Conservation (phyloP, 2,113 vertebrate species). For the Rynchops niger region DNA sequence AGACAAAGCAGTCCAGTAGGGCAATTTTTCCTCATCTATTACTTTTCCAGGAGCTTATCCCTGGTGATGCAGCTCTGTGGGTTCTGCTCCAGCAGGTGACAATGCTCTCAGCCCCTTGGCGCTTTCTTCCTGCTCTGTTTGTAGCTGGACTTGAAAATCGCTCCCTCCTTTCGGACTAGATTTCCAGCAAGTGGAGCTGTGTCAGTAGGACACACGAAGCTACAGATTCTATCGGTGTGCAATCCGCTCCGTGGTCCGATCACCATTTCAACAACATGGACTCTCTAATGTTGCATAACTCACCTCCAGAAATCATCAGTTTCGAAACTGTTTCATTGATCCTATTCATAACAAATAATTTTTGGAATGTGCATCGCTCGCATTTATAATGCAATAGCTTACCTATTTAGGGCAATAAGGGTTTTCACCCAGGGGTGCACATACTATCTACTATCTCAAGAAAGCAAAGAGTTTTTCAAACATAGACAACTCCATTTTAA, state of each 20-base stretch:
- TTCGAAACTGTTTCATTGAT: not conserved
- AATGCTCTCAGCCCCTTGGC: not conserved
- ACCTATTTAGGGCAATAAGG: not conserved
- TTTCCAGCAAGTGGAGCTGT: not conserved
- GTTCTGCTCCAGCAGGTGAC: not conserved
- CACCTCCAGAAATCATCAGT: not conserved
- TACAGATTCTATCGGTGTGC: not conserved
- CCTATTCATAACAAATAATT: not conserved
- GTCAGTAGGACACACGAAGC: not conserved
- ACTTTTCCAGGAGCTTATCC: not conserved
- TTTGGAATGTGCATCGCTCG: not conserved
- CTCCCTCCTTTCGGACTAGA: not conserved
- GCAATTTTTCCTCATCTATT: not conserved
- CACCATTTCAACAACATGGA: not conserved
- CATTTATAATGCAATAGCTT: not conserved
- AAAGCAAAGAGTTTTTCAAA: not conserved
- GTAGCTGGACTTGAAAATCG: not conserved
- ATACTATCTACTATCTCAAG: not conserved
- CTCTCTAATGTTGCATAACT: not conserved
- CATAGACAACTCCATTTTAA: not conserved
- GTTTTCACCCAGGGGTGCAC: not conserved
- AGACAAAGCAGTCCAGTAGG: not conserved
- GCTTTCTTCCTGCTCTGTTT: not conserved
- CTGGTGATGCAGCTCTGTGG: not conserved
- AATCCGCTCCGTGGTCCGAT: not conserved